Conservation (phyloP, 2,888 invertebrate genomes). For the Patella depressa region DNA sequence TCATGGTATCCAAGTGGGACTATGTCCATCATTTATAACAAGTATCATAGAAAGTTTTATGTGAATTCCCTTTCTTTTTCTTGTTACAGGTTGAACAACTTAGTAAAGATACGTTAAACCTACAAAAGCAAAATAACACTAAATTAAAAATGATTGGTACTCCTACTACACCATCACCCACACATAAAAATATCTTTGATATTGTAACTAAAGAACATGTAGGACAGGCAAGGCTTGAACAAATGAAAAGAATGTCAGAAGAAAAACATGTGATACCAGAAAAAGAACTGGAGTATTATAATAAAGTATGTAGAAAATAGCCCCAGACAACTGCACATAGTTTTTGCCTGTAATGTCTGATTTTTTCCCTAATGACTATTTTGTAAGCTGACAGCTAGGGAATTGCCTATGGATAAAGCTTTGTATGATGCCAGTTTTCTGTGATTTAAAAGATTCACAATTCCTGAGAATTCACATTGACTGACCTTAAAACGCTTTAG, state of each 20-base stretch:
- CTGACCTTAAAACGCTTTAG: no score
- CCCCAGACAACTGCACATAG: no score
- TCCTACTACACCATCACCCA: not conserved
- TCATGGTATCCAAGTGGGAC: no score
- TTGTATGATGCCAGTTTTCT: no score
- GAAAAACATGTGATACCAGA: constrained; percentile 55
- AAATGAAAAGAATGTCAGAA: constrained; percentile 54
- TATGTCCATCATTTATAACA: no score
- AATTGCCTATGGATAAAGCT: no score
- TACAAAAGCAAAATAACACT: not conserved
- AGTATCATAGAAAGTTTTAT: constrained; percentile 8
- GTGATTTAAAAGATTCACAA: no score
- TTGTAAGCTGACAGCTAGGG: no score
- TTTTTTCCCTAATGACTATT: no score
- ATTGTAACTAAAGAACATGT: constrained; percentile 41
- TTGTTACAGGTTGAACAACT: constrained; percentile 26
- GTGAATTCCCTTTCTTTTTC: not conserved
- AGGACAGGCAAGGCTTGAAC: constrained; percentile 51
- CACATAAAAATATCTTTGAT: constrained; percentile 32
- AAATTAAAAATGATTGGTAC: not conserved
- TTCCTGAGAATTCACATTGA: no score
- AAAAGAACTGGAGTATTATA: constrained; percentile 51
- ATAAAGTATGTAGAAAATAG: constrained; percentile 29
- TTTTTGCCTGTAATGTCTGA: no score
- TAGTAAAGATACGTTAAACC: constrained; percentile 7